Evolutionary conservation across 35 echinoderm and acorn worm genomes (phyloP), one percentile per base, ranked within the genome.

Genomic region (Holothuria glaberrima): DNA sequence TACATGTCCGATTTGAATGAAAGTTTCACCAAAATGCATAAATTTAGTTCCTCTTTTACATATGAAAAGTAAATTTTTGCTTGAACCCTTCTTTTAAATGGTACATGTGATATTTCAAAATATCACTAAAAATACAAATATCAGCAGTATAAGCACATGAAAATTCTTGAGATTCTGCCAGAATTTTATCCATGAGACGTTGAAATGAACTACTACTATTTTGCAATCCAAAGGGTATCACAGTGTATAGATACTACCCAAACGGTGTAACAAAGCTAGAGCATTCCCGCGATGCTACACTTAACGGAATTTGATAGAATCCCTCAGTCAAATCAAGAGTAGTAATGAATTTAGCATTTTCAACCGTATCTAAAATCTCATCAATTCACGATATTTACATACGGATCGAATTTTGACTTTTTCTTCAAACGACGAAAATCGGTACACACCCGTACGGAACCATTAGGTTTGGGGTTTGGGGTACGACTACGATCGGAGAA

Each of bases 321-420:
- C 71, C 71, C 18, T 76, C 63, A 14, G 88, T 80, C 24, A 90
- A 71, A 44, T 90, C 71, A 27, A 90, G 27, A 46, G 88, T 80
- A 13, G 81, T 61, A 24, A 88, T 63, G 56, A 60, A 90, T 44
- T 80, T 82, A 3, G 77, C 77, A 57, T 59, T 26, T 24, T 74
- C 74, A 7, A 93, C 60, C 16, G 30, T 82, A 58, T 90, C 92
- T 9, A 89, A 26, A 10, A 94, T 76, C 22, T 88, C 89, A 7
- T 91, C 82, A 9, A 94, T 90, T 33, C 61, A 91, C 1, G 93
- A 71, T 82, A 91, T 94, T n/a, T 2, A 89, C 59, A 44, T 94
- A 94, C 17, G 89, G 77, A 88, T 94, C 93, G 71, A 88, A 94
- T 72, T 86, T 52, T 6, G 79, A 86, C 9, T 64, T 52, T 17